These are phyloP conservation scores for Thripadectes ignobilis DNA, from an alignment of 2,797 vertebrate genomes.

Conservation along the genomic window DNA sequence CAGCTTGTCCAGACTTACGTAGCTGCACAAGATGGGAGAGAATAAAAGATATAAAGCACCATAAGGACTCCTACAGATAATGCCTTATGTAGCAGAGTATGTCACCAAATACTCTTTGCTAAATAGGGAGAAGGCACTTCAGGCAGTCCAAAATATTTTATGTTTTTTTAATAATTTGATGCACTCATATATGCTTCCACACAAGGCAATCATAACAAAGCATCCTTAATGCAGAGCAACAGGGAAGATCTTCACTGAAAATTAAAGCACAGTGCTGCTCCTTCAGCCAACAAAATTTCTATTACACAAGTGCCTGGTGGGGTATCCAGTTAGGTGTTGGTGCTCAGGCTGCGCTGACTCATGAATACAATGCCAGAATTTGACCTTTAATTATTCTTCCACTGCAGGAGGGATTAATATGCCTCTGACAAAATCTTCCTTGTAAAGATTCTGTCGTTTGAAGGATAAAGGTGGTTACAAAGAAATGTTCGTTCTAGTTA, in stretches of 20 bases:
- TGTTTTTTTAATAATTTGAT: background rate
- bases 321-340: background rate
- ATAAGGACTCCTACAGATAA: background rate
- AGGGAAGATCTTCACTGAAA: background rate
- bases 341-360: background rate
- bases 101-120: background rate
- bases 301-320: background rate
- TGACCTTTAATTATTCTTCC: conserved; percentile 36
- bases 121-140: background rate
- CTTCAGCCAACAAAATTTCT: background rate
- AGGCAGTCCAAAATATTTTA: background rate
- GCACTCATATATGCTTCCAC: background rate
- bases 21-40: background rate
- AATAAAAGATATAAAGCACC: background rate
- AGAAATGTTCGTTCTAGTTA: background rate
- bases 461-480: background rate
- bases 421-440: background rate
- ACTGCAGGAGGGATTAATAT: background rate
- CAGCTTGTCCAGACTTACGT: background rate
- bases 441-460: background rate
- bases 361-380: background rate
- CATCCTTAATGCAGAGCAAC: background rate
- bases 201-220: background rate
- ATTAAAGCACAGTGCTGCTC: background rate
- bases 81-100: background rate